Conservation (phyloP, 2,113 vertebrate species). For the Petrocephalus zakoni region DNA sequence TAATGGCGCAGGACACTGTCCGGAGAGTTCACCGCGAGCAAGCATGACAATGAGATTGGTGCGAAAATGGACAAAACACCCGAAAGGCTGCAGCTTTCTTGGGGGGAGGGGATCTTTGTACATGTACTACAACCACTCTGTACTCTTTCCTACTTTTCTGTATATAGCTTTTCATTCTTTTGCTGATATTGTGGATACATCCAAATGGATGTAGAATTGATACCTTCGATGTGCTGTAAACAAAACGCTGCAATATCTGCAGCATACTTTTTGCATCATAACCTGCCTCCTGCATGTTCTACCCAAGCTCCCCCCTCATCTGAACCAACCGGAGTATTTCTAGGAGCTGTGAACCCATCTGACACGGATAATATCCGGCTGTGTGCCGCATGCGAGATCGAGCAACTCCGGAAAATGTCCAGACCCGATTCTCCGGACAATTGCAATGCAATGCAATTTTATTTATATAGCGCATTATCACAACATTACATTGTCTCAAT, state of each 20-base stretch:
- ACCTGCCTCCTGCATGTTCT: background rate
- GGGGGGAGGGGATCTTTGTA: no score
- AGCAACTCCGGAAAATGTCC: background rate
- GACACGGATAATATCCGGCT: background rate
- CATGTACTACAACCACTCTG: no score
- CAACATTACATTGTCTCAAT: no score
- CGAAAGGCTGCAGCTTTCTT: background rate
- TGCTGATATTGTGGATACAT: no score
- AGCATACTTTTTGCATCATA: background rate
- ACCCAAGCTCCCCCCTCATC: background rate
- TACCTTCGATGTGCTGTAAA: background rate
- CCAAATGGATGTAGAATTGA: no score
- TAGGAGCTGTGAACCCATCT: background rate
- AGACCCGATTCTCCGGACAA: background rate
- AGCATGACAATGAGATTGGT: background rate
- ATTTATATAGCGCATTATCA: no score
- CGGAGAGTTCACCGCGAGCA: background rate
- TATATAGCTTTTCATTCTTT: no score
- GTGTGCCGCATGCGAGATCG: background rate
- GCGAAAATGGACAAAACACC: background rate
- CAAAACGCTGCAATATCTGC: background rate
- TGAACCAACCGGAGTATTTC: background rate
- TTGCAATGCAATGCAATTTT: no score
- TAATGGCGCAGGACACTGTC: background rate
- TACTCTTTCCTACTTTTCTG: no score